Evolutionary conservation across 2,113 vertebrate genomes (phyloP), one percentile per base, ranked within the genome.

Genomic region (Cercopithecus mona): DNA sequence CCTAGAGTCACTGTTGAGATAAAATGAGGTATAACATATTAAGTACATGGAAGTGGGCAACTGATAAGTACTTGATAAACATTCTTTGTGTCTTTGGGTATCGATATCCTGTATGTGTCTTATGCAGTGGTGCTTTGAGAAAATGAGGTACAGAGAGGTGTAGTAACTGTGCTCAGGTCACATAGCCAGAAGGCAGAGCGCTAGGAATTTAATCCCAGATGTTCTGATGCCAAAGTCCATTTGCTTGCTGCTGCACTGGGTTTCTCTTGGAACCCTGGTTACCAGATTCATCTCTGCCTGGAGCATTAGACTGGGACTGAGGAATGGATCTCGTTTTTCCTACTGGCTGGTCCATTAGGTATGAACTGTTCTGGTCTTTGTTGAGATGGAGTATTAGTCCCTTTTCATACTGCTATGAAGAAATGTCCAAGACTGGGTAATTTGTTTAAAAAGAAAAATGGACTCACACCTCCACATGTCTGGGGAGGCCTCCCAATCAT

Each of bases 321-420:
- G 32, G 10, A 7, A 9, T 0, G 3, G 8, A 1, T 45, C 64
- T 22, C 4, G 1, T 23, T 30, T 88, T 61, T 66, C 4, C 18
- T 38, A 1, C n/a, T 16, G 13, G 5, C 23, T 72, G 14, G 10
- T 52, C 14, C 45, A 5, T 50, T 8, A 50, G 3, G 14, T 8
- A 1, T 18, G 45, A 68, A 12, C 43, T 13, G 2, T 27, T 52
- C 64, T 25, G 5, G 8, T 48, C 20, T 70, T 27, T 23, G 1
- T 32, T 48, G 86, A 93, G 61, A 64, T 64, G 27, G 5, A 6
- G 12, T 64, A 30, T 64, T 64, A 30, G 61, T 64, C 12, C 23
- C 1, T 64, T 64, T 64, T 6, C 27, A 30, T 64, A 64, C 61
- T 32, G 61, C 61, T 64, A 6, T 64, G 12, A 64, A 64, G 61